These are phyloP conservation scores for Artemia franciscana DNA, from an alignment of 1,140 invertebrate genomes.

Conservation along the genomic window DNA sequence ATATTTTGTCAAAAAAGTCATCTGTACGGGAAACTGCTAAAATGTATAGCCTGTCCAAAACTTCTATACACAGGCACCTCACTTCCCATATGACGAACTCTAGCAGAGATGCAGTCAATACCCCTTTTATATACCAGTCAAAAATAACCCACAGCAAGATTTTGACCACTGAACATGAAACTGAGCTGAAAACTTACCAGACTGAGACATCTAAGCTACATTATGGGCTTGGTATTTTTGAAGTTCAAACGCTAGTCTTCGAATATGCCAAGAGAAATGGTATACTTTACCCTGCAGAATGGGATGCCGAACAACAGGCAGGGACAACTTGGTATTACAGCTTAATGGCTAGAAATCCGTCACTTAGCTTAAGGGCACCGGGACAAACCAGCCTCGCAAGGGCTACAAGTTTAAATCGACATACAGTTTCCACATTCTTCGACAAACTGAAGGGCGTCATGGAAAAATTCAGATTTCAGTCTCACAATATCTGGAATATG, in stretches of 20 bases:
- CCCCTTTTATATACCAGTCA: too few relatives aligned
- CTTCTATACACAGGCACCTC: too few relatives aligned
- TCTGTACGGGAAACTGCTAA: too few relatives aligned
- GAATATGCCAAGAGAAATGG: constrained; percentile 17
- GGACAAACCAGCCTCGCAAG: constrained; percentile 22
- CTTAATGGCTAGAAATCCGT: constrained; percentile 22
- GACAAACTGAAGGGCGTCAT: constrained; percentile 11
- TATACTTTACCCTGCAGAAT: constrained; percentile 16
- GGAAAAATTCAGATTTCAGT: background rate
- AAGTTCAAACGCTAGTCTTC: constrained; percentile 20
- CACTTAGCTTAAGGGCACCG: constrained; percentile 20
- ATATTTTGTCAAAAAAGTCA: too few relatives aligned
- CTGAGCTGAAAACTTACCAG: too few relatives aligned
- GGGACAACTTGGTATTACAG: constrained; percentile 22
- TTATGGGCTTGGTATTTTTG: too few relatives aligned
- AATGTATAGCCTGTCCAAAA: too few relatives aligned
- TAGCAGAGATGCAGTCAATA: too few relatives aligned
- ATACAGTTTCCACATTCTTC: constrained; percentile 21
- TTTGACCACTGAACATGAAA: too few relatives aligned
- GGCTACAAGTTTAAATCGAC: constrained; percentile 25
- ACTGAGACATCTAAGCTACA: too few relatives aligned
- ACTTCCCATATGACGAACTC: too few relatives aligned
- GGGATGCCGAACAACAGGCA: constrained; percentile 17
- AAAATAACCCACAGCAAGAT: too few relatives aligned
- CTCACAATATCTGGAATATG: background rate